These are phyloP conservation scores for Augiades crinisus DNA, from an alignment of 2,888 invertebrate species.

Conservation along the genomic window DNA sequence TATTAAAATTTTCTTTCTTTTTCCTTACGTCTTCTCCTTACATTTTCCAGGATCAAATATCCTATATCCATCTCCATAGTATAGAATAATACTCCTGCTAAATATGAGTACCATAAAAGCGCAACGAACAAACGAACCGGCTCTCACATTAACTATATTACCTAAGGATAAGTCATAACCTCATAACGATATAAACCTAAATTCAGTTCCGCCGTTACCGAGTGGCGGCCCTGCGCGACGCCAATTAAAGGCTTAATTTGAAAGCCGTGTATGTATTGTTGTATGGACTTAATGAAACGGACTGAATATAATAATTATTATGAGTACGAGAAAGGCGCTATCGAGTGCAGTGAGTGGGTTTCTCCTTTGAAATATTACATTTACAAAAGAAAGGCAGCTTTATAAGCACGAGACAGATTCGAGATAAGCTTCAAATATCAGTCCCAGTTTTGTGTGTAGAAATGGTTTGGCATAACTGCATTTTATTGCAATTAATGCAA, in stretches of 20 bases:
- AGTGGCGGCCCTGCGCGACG: conserved; percentile 36
- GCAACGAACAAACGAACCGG: too few species aligned
- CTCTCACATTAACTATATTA: too few species aligned
- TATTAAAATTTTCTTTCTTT: too few species aligned
- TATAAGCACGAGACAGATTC: conserved; percentile 13
- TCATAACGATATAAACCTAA: neutral
- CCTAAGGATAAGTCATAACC: too few species aligned
- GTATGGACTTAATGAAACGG: conserved; percentile 33
- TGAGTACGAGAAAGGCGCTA: conserved; percentile 16
- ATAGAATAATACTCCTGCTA: too few species aligned
- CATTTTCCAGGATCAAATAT: too few species aligned
- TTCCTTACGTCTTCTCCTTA: too few species aligned
- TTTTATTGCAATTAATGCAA: neutral
- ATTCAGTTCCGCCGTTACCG: neutral
- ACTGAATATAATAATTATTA: conserved; percentile 32
- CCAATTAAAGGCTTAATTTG: conserved; percentile 56
- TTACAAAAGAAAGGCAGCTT: conserved; percentile 12
- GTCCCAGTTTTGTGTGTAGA: neutral
- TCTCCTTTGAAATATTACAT: conserved; percentile 19
- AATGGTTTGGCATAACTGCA: neutral
- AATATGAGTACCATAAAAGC: too few species aligned
- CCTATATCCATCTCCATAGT: too few species aligned
- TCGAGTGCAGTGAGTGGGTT: neutral
- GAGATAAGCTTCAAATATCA: conserved; percentile 2
- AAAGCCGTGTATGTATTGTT: conserved; percentile 48